Evolutionary conservation across 2,888 invertebrate species (phyloP).

Genomic region (Micoletzkya japonica): DNA sequence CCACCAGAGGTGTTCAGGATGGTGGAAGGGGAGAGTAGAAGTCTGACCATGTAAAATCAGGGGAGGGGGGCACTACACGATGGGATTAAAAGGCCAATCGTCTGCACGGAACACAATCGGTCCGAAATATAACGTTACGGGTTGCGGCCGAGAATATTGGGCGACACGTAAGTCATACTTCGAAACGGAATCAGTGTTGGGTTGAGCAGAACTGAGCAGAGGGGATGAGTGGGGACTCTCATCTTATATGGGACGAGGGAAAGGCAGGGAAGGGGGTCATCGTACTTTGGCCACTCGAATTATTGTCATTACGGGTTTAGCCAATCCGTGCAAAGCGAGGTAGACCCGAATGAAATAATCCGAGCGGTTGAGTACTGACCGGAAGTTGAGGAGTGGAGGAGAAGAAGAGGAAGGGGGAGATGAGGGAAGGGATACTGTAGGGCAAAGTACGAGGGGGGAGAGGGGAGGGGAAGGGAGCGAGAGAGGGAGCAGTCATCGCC

Average conservation of each 20-base stretch:
- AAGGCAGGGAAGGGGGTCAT: no score
- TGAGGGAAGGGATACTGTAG: conserved; percentile 6
- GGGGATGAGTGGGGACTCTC: not conserved
- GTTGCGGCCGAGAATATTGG: conserved; percentile 25
- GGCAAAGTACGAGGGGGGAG: not conserved
- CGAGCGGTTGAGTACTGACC: conserved; percentile 15
- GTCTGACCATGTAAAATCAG: not conserved
- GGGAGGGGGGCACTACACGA: not conserved
- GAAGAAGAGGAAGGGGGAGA: conserved; percentile 2
- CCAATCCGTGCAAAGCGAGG: conserved; percentile 4
- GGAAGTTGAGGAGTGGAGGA: not conserved
- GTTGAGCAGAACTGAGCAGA: conserved; percentile 3
- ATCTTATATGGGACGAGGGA: not conserved
- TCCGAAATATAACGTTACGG: conserved; percentile 30
- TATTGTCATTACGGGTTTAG: conserved; percentile 30
- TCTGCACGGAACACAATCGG: no score
- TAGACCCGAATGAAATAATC: conserved; percentile 30
- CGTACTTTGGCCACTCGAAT: conserved; percentile 18
- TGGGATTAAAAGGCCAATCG: no score
- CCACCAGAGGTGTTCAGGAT: conserved; percentile 1
- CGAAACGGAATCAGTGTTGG: no score
- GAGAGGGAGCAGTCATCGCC: not conserved
- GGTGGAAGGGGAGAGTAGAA: not conserved
- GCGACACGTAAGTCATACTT: conserved; percentile 26
- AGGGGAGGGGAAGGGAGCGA: conserved; percentile 12